Percentiles rank a stretch among this genome's conserved stretches.
These are phyloP conservation scores for Hafferia zeledoni DNA, from an alignment of 2,797 vertebrate species.

Conservation along the genomic window DNA sequence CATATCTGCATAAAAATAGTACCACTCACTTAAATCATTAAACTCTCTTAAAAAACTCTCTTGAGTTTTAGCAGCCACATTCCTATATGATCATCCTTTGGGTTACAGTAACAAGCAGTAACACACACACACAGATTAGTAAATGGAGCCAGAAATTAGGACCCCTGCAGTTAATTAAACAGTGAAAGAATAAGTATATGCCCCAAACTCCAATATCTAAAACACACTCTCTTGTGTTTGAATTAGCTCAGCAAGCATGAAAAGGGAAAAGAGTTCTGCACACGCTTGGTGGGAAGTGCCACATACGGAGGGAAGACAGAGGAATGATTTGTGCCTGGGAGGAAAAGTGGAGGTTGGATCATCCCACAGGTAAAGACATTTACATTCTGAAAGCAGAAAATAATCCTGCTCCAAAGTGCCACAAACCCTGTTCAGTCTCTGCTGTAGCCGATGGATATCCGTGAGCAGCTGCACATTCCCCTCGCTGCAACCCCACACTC, in stretches of 20 bases:
- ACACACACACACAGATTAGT: accelerated
- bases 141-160: neutral
- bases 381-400: neutral
- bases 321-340: neutral
- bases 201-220: neutral
- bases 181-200: neutral
- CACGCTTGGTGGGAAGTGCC: neutral
- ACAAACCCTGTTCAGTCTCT: neutral
- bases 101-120: neutral
- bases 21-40: neutral
- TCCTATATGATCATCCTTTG: neutral
- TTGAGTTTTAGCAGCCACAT: neutral
- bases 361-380: neutral
- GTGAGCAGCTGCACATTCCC: accelerated
- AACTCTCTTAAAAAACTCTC: neutral
- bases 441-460: neutral
- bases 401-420: accelerated
- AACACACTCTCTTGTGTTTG: neutral
- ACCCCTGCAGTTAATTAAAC: neutral
- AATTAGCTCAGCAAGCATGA: constrained; percentile 1
- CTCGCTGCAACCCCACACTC: accelerated
- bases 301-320: neutral
- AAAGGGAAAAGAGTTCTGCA: neutral
- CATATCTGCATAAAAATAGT: neutral
- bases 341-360: neutral